A percentile compares a stretch with the other conserved stretches of the same genome.
These are phyloP conservation scores for Ptychoptera albimana DNA, from an alignment of 2,888 invertebrate species.

Conservation along the genomic window DNA sequence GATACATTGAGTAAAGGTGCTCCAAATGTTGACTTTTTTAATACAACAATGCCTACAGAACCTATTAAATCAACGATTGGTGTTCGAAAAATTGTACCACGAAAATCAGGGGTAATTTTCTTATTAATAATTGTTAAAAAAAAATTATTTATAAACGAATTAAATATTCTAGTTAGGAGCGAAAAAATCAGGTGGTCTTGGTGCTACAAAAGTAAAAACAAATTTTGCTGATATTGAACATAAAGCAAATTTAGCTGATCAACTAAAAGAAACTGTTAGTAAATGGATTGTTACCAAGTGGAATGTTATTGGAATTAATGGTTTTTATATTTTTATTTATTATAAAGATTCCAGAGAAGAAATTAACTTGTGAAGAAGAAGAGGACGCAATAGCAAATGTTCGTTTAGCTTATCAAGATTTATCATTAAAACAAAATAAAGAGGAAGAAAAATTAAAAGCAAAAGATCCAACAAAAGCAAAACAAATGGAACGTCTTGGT, in stretches of 20 bases:
- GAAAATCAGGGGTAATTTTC: conserved; percentile 47
- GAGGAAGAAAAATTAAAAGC: conserved; percentile 55
- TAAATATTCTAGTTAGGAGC: conserved; percentile 50
- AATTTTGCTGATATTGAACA: conserved; percentile 92
- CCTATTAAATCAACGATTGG: conserved; percentile 55
- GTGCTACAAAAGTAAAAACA: conserved; percentile 86
- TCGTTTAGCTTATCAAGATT: conserved; percentile 63
- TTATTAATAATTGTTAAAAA: conserved; percentile 6
- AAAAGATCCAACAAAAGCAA: conserved; percentile 67
- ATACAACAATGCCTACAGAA: conserved; percentile 19
- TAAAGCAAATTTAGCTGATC: conserved; percentile 73
- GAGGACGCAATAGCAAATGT: conserved; percentile 50
- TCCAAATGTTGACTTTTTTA: conserved; percentile 26
- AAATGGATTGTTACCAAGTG: no score
- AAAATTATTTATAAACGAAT: conserved; percentile 7
- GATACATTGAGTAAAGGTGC: conserved; percentile 14
- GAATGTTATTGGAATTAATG: background rate
- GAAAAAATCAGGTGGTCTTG: conserved; percentile 68
- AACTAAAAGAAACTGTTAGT: conserved; percentile 36
- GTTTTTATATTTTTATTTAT: background rate
- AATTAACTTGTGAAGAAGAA: conserved; percentile 42
- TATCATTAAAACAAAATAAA: conserved; percentile 49
- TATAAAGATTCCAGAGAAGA: conserved; percentile 17
- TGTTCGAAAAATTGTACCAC: conserved; percentile 48
- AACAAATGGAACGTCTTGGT: conserved; percentile 81